Conservation (phyloP, 2,797 vertebrate species). For the Sebastolobus altivelis region DNA sequence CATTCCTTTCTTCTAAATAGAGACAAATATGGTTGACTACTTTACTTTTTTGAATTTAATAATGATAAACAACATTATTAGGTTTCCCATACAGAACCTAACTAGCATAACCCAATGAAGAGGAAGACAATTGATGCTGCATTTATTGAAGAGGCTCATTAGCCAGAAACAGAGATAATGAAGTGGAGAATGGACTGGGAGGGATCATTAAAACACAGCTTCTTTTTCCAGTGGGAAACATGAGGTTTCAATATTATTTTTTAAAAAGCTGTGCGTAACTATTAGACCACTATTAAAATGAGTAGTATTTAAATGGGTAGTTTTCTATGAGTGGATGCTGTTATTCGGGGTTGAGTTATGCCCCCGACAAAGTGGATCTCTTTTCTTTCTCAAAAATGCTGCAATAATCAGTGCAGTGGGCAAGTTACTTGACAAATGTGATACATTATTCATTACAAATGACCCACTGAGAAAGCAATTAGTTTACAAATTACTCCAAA, state of each 20-base stretch:
- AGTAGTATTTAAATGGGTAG: not conserved
- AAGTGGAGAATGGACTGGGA: not conserved
- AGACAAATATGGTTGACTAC: not conserved
- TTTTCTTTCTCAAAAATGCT: slow-evolving; percentile 1
- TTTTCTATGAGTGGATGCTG: not conserved
- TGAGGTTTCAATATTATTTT: not conserved
- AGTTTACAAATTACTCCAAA: not conserved
- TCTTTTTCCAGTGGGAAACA: not conserved
- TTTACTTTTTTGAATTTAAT: not conserved
- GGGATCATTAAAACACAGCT: not conserved
- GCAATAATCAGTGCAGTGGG: not conserved
- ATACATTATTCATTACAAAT: not conserved
- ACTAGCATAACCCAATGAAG: not conserved
- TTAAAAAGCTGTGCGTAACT: not conserved
- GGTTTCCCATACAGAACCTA: not conserved
- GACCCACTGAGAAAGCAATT: not conserved
- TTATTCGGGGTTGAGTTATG: not conserved
- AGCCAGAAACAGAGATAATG: slow-evolving; percentile 16
- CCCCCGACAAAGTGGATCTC: not conserved
- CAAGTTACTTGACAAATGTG: not conserved
- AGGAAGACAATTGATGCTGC: not conserved
- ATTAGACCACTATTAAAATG: not conserved
- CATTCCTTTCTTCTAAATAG: not conserved
- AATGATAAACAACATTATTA: not conserved
- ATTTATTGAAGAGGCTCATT: slow-evolving; percentile 23